These are phyloP conservation scores for Campylomormyrus numenius DNA, from an alignment of 2,113 vertebrate species.

Conservation along the genomic window DNA sequence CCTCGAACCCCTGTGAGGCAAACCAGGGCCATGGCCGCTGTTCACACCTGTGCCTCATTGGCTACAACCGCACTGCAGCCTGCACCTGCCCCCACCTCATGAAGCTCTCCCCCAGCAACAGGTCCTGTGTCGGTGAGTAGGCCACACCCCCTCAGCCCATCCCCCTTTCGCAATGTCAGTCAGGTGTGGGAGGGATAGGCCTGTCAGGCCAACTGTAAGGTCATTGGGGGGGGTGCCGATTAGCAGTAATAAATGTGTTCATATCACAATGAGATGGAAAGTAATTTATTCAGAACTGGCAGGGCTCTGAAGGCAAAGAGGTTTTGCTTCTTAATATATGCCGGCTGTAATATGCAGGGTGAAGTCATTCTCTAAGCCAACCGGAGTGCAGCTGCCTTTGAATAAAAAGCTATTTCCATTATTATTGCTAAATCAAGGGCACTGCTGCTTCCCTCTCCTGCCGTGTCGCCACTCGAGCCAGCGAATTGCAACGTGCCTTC, in stretches of 20 bases:
- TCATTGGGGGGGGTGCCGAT: background rate
- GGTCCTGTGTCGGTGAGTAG: constrained; percentile 69
- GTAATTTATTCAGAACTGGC: constrained; percentile 17
- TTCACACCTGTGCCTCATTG: constrained; percentile 79
- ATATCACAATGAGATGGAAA: background rate
- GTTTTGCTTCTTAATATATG: constrained; percentile 18
- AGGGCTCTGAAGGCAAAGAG: constrained; percentile 1
- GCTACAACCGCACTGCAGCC: constrained; percentile 68
- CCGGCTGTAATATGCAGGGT: background rate
- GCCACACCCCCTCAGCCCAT: background rate
- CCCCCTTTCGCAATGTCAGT: background rate
- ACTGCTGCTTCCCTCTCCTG: constrained; percentile 5
- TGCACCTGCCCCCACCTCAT: constrained; percentile 78
- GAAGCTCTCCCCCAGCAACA: constrained; percentile 70
- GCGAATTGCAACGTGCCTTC: background rate
- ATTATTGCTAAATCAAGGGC: constrained; percentile 26
- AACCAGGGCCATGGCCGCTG: constrained; percentile 70
- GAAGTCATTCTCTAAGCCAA: constrained; percentile 16
- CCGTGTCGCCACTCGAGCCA: background rate
- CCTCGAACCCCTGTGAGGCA: constrained; percentile 70
- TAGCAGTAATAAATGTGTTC: constrained; percentile 15
- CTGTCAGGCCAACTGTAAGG: background rate
- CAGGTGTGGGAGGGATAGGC: background rate
- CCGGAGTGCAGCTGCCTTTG: background rate
- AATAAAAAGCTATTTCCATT: constrained; percentile 16